Evolutionary conservation across 2,113 vertebrate genomes (phyloP).

Genomic region (Petroica traversi): DNA sequence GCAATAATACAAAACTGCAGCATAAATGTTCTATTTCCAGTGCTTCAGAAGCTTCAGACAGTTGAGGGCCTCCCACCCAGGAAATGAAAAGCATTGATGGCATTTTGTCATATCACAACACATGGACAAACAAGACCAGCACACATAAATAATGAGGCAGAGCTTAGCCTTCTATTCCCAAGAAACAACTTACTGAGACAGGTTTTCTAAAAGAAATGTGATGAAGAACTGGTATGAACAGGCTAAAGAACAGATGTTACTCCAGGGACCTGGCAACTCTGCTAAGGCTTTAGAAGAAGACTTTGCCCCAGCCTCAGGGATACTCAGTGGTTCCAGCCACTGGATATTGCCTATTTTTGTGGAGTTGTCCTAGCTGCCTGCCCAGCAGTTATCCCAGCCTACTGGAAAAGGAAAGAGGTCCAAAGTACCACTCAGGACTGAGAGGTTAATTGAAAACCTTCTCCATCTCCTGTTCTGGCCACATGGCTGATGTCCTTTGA

Average conservation of each 20-base stretch:
- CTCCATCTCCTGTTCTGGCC: background rate
- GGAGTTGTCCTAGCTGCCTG: background rate
- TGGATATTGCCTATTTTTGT: background rate
- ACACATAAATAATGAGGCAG: background rate
- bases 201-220: background rate
- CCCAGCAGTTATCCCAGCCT: background rate
- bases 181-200: background rate
- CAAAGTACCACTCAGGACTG: background rate
- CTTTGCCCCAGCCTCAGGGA: rapidly evolving
- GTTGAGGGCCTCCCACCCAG: background rate
- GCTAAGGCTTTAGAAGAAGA: background rate
- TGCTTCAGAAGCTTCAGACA: background rate
- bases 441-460: background rate
- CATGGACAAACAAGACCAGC: background rate
- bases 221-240: background rate
- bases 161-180: background rate
- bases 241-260: background rate
- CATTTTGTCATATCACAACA: background rate
- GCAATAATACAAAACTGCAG: background rate
- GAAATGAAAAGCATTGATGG: background rate
- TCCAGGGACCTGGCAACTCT: background rate
- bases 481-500: rapidly evolving
- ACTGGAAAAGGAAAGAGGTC: background rate
- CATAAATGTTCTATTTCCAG: background rate
- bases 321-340: background rate